Evolutionary conservation across 2,888 invertebrate species (phyloP), one percentile per base, ranked within the genome.

Genomic region (Crossocerus cetratus): DNA sequence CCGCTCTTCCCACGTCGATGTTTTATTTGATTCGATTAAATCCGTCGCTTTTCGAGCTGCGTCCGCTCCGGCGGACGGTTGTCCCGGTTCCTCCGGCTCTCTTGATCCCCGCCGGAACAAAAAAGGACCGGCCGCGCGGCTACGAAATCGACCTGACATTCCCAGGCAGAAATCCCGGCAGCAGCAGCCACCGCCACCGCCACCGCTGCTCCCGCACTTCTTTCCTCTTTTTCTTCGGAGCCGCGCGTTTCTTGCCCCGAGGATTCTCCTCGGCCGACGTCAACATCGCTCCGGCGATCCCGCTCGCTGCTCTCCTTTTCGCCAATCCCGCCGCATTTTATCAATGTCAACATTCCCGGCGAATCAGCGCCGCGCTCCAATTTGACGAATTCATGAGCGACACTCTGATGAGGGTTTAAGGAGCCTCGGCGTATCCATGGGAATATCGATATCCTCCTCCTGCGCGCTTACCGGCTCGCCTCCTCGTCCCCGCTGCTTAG

Each of bases 71-170:
- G 21, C 55, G 69, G 57, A 60, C 21, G 72, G 68, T 76, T 76
- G 67, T 23, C 69, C 67, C 68, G 72, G 45, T 58, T 61, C 56
- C 45, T 67, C 55, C 18, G 59, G 22, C 60, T 49, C 66, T 68
- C 62, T 65, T 21, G 65, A 73, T 73, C 68, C 70, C 11, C 44
- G 42, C 16, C 23, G 43, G 62, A 63, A 63, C 65, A 82, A 82
- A 82, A 82, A 82, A 66, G 65, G 56, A 62, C 57, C 32, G 8
- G 2, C 23, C 14, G 49, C 3, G 4, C 49, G 63, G 55, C 65
- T 54, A 77, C 63, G 66, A 59, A 77, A 79, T 81, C 81, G 79
- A 81, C 62, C 79, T 81, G 82, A 81, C 81, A 81, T 81, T 79
- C 82, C 72, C 82, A 79, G 82, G 69, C 67, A 77, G 53, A 71